These are phyloP conservation scores for Chromis chromis DNA, from an alignment of 2,797 vertebrate genomes.

Conservation along the genomic window DNA sequence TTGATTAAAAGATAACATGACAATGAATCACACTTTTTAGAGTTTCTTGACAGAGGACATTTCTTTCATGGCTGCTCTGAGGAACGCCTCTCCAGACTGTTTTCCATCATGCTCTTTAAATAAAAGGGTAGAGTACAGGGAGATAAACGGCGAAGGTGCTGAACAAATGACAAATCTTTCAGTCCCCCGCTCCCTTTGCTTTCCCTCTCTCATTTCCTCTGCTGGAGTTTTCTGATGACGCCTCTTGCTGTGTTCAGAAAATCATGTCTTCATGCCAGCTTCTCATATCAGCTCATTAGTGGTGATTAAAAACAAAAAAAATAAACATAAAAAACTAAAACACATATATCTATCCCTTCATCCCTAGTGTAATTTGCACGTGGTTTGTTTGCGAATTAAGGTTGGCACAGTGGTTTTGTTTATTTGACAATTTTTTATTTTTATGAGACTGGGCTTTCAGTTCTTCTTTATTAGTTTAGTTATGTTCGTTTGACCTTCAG, in stretches of 20 bases:
- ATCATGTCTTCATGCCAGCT: slow-evolving; percentile 28
- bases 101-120: slow-evolving; percentile 16
- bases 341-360: slow-evolving; percentile 18
- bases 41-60: not conserved
- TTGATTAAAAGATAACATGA: not conserved
- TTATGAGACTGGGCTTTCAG: slow-evolving; percentile 55
- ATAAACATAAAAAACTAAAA: not conserved
- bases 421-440: slow-evolving; percentile 49
- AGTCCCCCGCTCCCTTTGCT: too few relatives aligned
- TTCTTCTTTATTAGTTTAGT: slow-evolving; percentile 62
- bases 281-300: slow-evolving; percentile 56
- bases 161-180: slow-evolving; percentile 6
- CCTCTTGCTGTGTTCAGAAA: slow-evolving; percentile 38
- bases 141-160: not conserved
- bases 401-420: slow-evolving; percentile 46
- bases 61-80: not conserved
- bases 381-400: slow-evolving; percentile 36
- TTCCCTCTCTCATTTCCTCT: slow-evolving; percentile 2
- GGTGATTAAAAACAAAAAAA: slow-evolving; percentile 9
- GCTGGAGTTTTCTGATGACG: slow-evolving; percentile 36
- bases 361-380: slow-evolving; percentile 4
- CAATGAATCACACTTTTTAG: not conserved
- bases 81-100: not conserved
- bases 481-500: slow-evolving; percentile 36
- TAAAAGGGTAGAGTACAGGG: slow-evolving; percentile 2